Evolutionary conservation across 2,888 invertebrate genomes (phyloP).

Genomic region (Philonicus albiceps): DNA sequence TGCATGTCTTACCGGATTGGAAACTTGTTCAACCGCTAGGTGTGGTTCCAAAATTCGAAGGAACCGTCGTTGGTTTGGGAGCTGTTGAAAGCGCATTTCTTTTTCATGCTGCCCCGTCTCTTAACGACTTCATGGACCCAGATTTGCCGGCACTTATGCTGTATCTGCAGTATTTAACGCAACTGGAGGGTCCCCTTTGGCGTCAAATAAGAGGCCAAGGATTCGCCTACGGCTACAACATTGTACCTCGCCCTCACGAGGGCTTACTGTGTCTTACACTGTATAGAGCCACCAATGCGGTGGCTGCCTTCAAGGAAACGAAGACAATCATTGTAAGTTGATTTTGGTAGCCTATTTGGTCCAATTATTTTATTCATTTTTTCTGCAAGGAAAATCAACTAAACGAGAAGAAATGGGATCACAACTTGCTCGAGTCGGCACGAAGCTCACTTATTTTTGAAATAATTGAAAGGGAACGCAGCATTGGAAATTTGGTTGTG

Average conservation of each 20-base stretch:
- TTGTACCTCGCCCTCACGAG: slow-evolving; percentile 71
- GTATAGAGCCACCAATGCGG: slow-evolving; percentile 78
- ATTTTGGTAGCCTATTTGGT: neutral
- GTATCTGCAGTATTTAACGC: slow-evolving; percentile 78
- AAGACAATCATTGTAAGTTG: slow-evolving; percentile 76
- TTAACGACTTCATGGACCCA: slow-evolving; percentile 69
- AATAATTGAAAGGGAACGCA: slow-evolving; percentile 82
- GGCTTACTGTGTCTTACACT: slow-evolving; percentile 77
- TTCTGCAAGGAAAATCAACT: neutral
- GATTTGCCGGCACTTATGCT: slow-evolving; percentile 73
- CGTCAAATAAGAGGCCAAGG: slow-evolving; percentile 86
- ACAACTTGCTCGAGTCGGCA: slow-evolving; percentile 80
- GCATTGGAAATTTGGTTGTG: slow-evolving; percentile 75
- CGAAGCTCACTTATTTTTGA: slow-evolving; percentile 88
- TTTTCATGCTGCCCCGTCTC: slow-evolving; percentile 72
- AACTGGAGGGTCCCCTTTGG: slow-evolving; percentile 80
- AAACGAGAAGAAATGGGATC: slow-evolving; percentile 68
- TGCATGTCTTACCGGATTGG: slow-evolving; percentile 53
- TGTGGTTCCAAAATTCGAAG: slow-evolving; percentile 62
- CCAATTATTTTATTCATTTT: neutral
- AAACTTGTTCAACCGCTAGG: slow-evolving; percentile 54
- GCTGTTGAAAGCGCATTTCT: slow-evolving; percentile 82
- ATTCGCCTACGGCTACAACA: slow-evolving; percentile 80
- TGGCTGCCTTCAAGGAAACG: slow-evolving; percentile 81
- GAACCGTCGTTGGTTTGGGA: slow-evolving; percentile 80